Percentiles rank a stretch among this genome's conserved stretches.
Conservation (phyloP, 2,113 vertebrate genomes). For the Nanorana parkeri region DNA sequence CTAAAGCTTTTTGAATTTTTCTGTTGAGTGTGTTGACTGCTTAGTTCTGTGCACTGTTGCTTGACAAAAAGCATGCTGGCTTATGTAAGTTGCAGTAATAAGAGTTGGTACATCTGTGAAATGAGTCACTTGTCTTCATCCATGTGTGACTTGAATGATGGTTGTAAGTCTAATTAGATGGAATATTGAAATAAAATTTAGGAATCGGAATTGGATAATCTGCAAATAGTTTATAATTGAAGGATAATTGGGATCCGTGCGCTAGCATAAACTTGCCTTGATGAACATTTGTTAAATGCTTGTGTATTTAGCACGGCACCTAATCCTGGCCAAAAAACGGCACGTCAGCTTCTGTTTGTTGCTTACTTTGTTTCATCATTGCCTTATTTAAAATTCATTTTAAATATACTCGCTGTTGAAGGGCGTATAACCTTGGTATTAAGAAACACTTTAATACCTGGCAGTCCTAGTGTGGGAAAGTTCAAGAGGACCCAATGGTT, state of each 20-base stretch:
- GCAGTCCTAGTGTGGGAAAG: no score
- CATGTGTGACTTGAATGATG: not conserved
- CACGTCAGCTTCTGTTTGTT: not conserved
- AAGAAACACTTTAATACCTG: no score
- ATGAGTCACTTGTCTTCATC: not conserved
- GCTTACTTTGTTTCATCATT: not conserved
- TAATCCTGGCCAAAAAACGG: not conserved
- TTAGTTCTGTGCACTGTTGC: not conserved
- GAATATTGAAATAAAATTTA: no score
- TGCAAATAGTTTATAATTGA: not conserved
- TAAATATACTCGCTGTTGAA: no score
- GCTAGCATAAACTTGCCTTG: not conserved
- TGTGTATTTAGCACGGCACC: not conserved
- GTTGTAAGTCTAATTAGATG: constrained; percentile 11
- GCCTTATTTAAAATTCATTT: no score
- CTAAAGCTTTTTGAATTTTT: not conserved
- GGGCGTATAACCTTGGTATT: no score
- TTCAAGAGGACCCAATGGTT: no score
- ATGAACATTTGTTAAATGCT: not conserved
- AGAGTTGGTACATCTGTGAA: not conserved
- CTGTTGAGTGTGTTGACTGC: not conserved
- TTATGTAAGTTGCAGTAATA: not conserved
- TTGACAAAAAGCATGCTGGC: not conserved
- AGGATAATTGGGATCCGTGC: constrained; percentile 5
- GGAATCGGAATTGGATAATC: no score